Conservation (phyloP, 2,888 invertebrate species). For the Athripsodes cinereus region DNA sequence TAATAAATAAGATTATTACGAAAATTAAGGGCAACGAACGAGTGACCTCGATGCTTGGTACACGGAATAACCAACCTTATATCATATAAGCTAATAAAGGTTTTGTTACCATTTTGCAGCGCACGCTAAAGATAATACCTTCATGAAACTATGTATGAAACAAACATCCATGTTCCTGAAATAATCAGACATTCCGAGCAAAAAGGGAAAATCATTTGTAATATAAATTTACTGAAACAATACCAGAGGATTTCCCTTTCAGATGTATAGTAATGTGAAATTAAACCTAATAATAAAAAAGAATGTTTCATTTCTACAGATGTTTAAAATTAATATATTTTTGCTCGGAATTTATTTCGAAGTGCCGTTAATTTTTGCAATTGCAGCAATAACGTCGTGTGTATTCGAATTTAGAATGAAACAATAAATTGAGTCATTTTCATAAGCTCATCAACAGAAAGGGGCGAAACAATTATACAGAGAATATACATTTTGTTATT, state of each 20-base stretch:
- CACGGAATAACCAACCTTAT: conserved; percentile 4
- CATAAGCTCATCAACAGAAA: too few species aligned
- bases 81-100: neutral
- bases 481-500: too few species aligned
- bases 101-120: neutral
- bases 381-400: too few species aligned
- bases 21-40: neutral
- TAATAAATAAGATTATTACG: neutral
- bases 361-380: too few species aligned
- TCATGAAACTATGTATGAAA: neutral
- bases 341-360: too few species aligned
- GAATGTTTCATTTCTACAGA: neutral
- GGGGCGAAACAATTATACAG: too few species aligned
- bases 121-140: neutral
- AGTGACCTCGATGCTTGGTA: neutral
- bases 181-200: neutral
- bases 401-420: too few species aligned
- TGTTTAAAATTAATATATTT: too few species aligned
- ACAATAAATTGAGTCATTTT: too few species aligned
- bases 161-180: neutral
- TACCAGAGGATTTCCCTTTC: too few species aligned
- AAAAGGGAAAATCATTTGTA: neutral
- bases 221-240: too few species aligned
- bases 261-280: too few species aligned
- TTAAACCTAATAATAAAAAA: neutral